Conservation (phyloP, 2,113 vertebrate species). For the Amphilophus citrinellus region DNA sequence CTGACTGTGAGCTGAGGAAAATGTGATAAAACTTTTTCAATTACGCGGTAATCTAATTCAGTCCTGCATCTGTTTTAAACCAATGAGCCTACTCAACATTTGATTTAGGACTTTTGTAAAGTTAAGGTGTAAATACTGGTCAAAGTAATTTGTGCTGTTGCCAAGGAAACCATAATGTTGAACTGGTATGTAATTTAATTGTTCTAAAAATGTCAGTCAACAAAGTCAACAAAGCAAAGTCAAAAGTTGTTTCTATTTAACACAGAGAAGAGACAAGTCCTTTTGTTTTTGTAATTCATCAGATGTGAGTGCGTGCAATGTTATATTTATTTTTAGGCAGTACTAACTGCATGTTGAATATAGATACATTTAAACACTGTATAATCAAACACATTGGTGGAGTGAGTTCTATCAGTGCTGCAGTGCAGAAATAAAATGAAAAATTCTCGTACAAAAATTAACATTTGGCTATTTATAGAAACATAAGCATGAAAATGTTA, state of each 20-base stretch:
- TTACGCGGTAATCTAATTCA: neutral
- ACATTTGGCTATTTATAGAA: neutral
- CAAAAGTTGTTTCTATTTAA: neutral
- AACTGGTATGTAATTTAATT: conserved; percentile 20
- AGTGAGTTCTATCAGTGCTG: neutral
- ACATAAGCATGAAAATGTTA: neutral
- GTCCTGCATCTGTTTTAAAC: neutral
- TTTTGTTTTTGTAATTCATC: neutral
- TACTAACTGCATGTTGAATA: neutral
- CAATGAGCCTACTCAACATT: neutral
- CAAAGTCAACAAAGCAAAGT: neutral
- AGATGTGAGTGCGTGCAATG: neutral
- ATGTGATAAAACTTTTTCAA: neutral
- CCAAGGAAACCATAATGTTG: conserved; percentile 55
- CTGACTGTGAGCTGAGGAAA: neutral
- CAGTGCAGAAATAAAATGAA: neutral
- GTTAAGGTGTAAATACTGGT: conserved; percentile 17
- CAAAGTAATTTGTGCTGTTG: conserved; percentile 40
- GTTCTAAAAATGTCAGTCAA: conserved; percentile 33
- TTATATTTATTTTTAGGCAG: neutral
- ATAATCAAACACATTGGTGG: neutral
- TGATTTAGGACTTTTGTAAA: neutral
- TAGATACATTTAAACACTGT: neutral
- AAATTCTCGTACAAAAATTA: neutral
- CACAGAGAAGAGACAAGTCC: neutral